Evolutionary conservation across 2,797 vertebrate species (phyloP).

Genomic region (Cuniculus paca): DNA sequence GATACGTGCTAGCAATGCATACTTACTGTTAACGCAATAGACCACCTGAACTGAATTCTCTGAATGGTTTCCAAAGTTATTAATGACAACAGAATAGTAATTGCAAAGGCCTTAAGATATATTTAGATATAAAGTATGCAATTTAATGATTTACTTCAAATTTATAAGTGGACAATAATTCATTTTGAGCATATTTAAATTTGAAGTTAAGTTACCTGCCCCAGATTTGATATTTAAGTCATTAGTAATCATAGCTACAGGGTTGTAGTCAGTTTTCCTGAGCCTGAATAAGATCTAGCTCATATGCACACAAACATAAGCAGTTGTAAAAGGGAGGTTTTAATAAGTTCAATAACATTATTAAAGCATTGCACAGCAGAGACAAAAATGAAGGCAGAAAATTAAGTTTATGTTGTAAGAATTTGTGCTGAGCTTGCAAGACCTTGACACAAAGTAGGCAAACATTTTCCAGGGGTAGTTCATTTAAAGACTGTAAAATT

Average conservation of each 20-base stretch:
- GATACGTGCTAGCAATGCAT: not conserved
- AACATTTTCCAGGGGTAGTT: slow-evolving; percentile 84
- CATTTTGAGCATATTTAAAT: slow-evolving; percentile 39
- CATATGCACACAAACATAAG: not conserved
- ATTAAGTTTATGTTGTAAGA: slow-evolving; percentile 51
- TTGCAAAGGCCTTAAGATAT: not conserved
- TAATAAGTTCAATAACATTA: slow-evolving; percentile 42
- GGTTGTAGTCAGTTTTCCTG: not conserved
- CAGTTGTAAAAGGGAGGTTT: not conserved
- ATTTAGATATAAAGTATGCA: not conserved
- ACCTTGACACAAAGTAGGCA: slow-evolving; percentile 77
- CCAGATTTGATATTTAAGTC: slow-evolving; percentile 18
- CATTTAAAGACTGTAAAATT: slow-evolving; percentile 82
- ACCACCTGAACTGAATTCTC: not conserved
- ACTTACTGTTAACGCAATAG: not conserved
- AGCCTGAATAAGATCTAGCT: not conserved
- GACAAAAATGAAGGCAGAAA: slow-evolving; percentile 46
- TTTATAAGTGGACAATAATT: not conserved
- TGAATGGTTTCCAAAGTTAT: not conserved
- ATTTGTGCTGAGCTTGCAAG: slow-evolving; percentile 74
- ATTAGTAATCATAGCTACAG: not conserved
- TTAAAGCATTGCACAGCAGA: not conserved
- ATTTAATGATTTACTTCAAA: not conserved
- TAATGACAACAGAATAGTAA: not conserved
- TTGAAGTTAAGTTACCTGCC: not conserved